These are phyloP conservation scores for Abramis brama DNA, from an alignment of 2,113 vertebrate species.

Conservation along the genomic window DNA sequence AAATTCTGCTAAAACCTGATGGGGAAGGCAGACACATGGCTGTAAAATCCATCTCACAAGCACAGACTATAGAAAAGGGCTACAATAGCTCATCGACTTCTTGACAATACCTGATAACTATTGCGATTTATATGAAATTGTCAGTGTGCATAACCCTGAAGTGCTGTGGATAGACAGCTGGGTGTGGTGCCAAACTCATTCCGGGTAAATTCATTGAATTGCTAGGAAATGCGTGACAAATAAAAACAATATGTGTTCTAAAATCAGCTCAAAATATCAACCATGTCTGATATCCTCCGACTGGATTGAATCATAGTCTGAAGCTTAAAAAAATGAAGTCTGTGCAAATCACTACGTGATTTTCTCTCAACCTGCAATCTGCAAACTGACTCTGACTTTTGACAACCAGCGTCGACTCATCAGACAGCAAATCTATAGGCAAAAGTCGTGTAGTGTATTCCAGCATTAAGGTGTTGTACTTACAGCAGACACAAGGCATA, in stretches of 20 bases:
- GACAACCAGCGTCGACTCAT: background rate
- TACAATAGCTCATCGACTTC: background rate
- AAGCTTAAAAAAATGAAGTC: background rate
- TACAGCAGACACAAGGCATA: constrained; percentile 88
- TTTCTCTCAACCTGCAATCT: background rate
- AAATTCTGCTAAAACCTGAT: constrained; percentile 57
- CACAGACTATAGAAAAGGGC: constrained; percentile 32
- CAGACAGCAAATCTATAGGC: background rate
- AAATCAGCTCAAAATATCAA: background rate
- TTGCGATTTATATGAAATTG: background rate
- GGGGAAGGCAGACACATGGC: constrained; percentile 59
- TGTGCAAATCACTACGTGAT: background rate
- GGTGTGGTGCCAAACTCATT: constrained; percentile 9
- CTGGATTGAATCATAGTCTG: background rate
- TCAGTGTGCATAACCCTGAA: background rate
- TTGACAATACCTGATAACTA: background rate
- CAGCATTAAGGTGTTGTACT: constrained; percentile 61
- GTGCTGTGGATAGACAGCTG: background rate
- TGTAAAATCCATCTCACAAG: constrained; percentile 57
- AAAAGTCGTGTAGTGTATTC: constrained; percentile 9
- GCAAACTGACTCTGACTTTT: background rate
- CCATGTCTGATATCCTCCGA: background rate
- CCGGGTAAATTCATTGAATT: constrained; percentile 3
- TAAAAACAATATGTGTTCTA: background rate
- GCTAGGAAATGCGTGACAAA: background rate